Conservation (phyloP, 2,888 invertebrate species). For the Sarcophaga rosellei region DNA sequence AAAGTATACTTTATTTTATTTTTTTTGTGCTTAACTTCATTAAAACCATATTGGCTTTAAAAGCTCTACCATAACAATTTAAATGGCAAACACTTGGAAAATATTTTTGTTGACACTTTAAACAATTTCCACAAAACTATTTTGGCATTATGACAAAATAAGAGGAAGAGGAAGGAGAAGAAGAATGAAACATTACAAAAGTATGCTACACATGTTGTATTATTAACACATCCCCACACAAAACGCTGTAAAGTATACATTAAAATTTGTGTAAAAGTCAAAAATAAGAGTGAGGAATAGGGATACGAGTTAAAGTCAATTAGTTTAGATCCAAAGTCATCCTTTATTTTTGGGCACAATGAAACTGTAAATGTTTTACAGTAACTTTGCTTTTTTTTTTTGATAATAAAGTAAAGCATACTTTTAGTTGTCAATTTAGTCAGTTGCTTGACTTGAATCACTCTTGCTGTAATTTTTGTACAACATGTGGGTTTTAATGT, state of each 20-base stretch:
- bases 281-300: too few species aligned
- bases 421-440: background rate
- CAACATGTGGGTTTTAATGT: constrained; percentile 12
- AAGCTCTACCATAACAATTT: background rate
- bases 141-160: constrained; percentile 5
- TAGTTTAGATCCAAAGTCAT: constrained; percentile 35
- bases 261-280: background rate
- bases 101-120: background rate
- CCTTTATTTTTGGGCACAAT: background rate
- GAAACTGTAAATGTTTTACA: constrained; percentile 2
- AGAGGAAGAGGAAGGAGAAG: background rate
- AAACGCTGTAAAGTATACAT: constrained; percentile 39
- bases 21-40: background rate
- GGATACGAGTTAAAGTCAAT: constrained; percentile 60
- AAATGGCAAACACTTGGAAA: background rate
- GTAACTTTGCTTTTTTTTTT: background rate
- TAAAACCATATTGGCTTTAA: constrained; percentile 22
- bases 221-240: constrained; percentile 19
- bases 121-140: constrained; percentile 36
- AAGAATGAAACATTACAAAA: constrained; percentile 26
- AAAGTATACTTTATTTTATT: constrained; percentile 15
- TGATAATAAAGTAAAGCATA: background rate
- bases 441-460: background rate
- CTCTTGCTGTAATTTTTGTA: background rate
- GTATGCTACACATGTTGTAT: constrained; percentile 52